Conservation (phyloP, 2,113 vertebrate genomes). For the Pleuronectes platessa region DNA sequence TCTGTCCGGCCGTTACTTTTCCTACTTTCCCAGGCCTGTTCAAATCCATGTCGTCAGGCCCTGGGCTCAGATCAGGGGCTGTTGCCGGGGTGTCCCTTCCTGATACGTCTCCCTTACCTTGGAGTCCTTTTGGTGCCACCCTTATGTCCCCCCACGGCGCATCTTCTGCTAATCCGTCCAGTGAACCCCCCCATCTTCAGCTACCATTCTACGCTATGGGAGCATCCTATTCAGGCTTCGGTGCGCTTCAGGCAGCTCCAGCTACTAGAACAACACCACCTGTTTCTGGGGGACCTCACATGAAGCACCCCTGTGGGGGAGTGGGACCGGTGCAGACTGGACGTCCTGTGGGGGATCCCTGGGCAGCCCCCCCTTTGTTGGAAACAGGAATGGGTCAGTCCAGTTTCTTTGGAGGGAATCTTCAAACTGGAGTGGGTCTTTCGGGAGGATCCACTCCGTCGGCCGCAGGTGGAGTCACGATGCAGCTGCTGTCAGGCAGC, state of each 20-base stretch:
- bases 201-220: conserved; percentile 8
- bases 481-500: conserved; percentile 9
- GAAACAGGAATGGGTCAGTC: conserved; percentile 25
- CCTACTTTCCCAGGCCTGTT: conserved; percentile 69
- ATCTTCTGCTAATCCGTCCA: conserved; percentile 44
- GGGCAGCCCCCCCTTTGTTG: conserved; percentile 34
- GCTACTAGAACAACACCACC: conserved; percentile 38
- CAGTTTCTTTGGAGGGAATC: conserved; percentile 26
- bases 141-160: conserved; percentile 10
- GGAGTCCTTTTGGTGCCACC: conserved; percentile 31
- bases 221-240: conserved; percentile 27
- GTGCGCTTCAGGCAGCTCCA: conserved; percentile 40
- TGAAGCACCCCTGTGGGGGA: conserved; percentile 36
- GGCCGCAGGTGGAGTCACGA: not conserved
- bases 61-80: conserved; percentile 12
- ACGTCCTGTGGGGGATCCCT: conserved; percentile 48
- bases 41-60: conserved; percentile 16
- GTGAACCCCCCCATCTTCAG: conserved; percentile 34
- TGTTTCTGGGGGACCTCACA: conserved; percentile 9
- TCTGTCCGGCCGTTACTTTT: conserved; percentile 30
- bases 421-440: not conserved
- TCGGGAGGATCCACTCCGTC: not conserved
- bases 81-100: conserved; percentile 18
- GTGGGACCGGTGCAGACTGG: conserved; percentile 50
- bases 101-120: conserved; percentile 11